These are phyloP conservation scores for Megathymus violae DNA, from an alignment of 1,140 invertebrate genomes.

Conservation along the genomic window DNA sequence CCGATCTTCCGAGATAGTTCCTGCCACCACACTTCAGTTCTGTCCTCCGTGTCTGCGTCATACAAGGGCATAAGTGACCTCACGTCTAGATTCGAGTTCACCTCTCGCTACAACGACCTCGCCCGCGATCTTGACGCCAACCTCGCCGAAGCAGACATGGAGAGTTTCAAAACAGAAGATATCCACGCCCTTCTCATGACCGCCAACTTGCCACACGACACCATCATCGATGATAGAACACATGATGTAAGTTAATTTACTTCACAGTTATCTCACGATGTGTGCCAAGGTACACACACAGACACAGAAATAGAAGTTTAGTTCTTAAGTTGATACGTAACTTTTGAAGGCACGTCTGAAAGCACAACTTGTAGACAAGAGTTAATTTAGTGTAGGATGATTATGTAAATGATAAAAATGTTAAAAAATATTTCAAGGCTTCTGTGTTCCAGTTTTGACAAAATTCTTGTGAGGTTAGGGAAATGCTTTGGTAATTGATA, in stretches of 20 bases:
- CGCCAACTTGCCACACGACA: slow-evolving; percentile 88
- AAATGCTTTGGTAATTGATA: too few species aligned
- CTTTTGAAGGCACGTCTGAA: too few species aligned
- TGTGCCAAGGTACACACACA: too few species aligned
- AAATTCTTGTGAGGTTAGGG: too few species aligned
- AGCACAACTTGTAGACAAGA: too few species aligned
- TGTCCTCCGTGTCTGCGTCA: slow-evolving; percentile 91
- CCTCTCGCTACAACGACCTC: slow-evolving; percentile 91
- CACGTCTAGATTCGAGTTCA: slow-evolving; percentile 82
- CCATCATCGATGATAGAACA: slow-evolving; percentile 71
- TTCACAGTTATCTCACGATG: too few species aligned
- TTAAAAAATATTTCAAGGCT: too few species aligned
- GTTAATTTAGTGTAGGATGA: too few species aligned
- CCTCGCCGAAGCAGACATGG: slow-evolving; percentile 97
- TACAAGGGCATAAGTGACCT: slow-evolving; percentile 90
- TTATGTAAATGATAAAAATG: too few species aligned
- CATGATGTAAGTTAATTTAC: slow-evolving; percentile 70
- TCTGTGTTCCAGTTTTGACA: too few species aligned
- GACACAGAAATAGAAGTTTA: too few species aligned
- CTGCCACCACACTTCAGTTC: slow-evolving; percentile 90
- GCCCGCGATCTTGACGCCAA: slow-evolving; percentile 95
- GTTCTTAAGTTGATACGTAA: too few species aligned
- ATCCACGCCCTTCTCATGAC: slow-evolving; percentile 91
- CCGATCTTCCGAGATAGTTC: slow-evolving; percentile 90
- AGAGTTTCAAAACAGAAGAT: slow-evolving; percentile 95